A percentile compares a stretch with the other conserved stretches of the same genome.
phyloP scores from a whole-genome alignment of 2,888 invertebrate genomes.

The Drosophila aldrichi region DNA sequence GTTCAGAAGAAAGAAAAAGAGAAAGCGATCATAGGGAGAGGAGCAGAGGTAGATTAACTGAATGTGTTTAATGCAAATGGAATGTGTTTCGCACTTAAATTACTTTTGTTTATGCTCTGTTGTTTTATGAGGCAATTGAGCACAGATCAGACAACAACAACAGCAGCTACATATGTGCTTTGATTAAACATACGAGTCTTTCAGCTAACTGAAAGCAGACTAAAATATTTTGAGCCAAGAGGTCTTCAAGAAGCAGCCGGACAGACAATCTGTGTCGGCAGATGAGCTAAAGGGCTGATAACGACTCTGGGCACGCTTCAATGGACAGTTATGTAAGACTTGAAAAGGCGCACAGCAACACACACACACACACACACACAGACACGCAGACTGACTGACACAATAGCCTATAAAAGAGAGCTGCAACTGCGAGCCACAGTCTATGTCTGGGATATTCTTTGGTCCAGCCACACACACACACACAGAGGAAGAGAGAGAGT shows the following conservation, averaged over 20 bases:
- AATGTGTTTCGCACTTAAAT: background rate
- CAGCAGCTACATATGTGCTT: background rate
- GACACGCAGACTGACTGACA: background rate
- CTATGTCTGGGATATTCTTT: constrained; percentile 6
- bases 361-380: constrained; percentile 13
- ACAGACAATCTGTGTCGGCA: background rate
- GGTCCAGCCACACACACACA: background rate
- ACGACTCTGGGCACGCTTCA: constrained; percentile 59
- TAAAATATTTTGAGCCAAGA: background rate
- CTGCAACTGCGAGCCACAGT: background rate
- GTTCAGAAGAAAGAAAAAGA: too few relatives aligned
- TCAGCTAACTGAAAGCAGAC: background rate
- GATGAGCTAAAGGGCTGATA: constrained; percentile 50
- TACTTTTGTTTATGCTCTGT: background rate
- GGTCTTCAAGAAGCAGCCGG: background rate
- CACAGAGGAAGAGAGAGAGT: too few relatives aligned
- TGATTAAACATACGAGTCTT: background rate
- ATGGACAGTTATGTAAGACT: constrained; percentile 34
- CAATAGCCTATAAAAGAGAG: constrained; percentile 21
- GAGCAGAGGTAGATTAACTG: too few relatives aligned
- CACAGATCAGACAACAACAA: background rate
- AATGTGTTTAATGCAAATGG: background rate
- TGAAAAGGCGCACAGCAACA: constrained; percentile 18
- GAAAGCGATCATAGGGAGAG: too few relatives aligned
- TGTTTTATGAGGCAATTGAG: background rate